Evolutionary conservation across 2,113 vertebrate genomes (phyloP).

Genomic region (Tinamus guttatus): DNA sequence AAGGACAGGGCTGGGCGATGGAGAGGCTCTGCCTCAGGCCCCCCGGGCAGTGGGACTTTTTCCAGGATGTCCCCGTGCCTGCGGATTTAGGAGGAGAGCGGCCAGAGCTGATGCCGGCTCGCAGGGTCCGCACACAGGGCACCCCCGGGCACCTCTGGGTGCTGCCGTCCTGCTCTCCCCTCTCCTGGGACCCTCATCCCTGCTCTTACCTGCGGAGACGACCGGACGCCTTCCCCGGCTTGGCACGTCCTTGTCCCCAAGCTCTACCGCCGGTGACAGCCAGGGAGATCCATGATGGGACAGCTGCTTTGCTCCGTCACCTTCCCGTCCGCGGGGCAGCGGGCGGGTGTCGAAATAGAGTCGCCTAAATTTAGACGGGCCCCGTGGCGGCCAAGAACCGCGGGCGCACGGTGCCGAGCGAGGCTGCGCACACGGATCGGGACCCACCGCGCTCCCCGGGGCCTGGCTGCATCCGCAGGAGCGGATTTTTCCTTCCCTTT

Average conservation of each 20-base stretch:
- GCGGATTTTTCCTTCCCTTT: background rate
- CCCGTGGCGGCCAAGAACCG: slow-evolving; percentile 1
- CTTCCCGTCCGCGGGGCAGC: background rate
- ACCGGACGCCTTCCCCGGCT: background rate
- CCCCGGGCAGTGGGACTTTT: background rate
- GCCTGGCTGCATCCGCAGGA: background rate
- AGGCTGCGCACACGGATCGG: too few relatives aligned
- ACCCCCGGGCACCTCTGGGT: background rate
- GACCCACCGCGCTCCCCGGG: too few relatives aligned
- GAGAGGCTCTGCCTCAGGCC: background rate
- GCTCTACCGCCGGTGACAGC: background rate
- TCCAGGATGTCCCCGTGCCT: background rate
- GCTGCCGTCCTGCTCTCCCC: accelerated
- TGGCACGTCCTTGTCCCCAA: background rate
- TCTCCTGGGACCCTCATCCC: background rate
- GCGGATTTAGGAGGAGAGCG: accelerated
- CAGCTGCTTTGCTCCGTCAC: background rate
- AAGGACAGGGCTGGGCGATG: background rate
- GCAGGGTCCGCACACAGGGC: background rate
- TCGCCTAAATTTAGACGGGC: slow-evolving; percentile 66
- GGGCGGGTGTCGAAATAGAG: slow-evolving; percentile 19
- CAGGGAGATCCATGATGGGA: accelerated
- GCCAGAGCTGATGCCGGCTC: background rate
- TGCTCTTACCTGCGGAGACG: background rate
- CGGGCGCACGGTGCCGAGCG: background rate